A percentile compares a stretch with the other conserved stretches of the same genome.
These are phyloP conservation scores for Apamea anceps DNA, from an alignment of 2,888 invertebrate species.

Conservation along the genomic window DNA sequence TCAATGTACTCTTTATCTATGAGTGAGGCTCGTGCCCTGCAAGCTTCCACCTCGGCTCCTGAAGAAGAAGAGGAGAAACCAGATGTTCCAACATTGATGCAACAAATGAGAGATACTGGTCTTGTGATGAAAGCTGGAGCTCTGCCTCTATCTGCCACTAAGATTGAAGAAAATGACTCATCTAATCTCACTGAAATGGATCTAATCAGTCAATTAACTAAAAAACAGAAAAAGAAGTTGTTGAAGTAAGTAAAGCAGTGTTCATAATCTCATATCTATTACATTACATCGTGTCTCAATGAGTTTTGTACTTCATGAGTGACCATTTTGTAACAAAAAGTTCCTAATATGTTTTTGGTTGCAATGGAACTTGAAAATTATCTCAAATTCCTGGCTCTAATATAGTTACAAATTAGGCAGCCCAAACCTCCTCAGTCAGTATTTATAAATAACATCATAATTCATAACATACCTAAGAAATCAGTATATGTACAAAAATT, in stretches of 20 bases:
- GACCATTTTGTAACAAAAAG: not conserved
- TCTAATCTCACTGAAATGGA: conserved; percentile 92
- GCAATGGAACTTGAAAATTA: not conserved
- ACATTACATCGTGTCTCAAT: not conserved
- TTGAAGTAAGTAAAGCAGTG: conserved; percentile 92
- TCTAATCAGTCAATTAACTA: conserved; percentile 95
- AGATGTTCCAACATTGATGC: conserved; percentile 93
- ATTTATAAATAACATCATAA: not conserved
- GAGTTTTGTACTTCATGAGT: not conserved
- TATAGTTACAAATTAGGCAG: not conserved
- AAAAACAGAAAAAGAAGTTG: conserved; percentile 97
- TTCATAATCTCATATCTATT: not conserved
- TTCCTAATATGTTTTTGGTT: not conserved
- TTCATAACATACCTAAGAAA: not conserved
- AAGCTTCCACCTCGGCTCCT: conserved; percentile 93
- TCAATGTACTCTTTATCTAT: conserved; percentile 96
- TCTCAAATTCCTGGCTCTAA: not conserved
- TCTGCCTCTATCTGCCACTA: conserved; percentile 89
- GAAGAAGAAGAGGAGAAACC: conserved; percentile 92
- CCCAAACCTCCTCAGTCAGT: not conserved
- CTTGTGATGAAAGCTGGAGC: conserved; percentile 96
- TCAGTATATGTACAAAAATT: not conserved
- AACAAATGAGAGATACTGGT: conserved; percentile 98
- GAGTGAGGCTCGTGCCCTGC: conserved; percentile 94
- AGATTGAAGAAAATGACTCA: conserved; percentile 91